Evolutionary conservation across 2,888 invertebrate species (phyloP).

Genomic region (Steinernema hermaphroditum): DNA sequence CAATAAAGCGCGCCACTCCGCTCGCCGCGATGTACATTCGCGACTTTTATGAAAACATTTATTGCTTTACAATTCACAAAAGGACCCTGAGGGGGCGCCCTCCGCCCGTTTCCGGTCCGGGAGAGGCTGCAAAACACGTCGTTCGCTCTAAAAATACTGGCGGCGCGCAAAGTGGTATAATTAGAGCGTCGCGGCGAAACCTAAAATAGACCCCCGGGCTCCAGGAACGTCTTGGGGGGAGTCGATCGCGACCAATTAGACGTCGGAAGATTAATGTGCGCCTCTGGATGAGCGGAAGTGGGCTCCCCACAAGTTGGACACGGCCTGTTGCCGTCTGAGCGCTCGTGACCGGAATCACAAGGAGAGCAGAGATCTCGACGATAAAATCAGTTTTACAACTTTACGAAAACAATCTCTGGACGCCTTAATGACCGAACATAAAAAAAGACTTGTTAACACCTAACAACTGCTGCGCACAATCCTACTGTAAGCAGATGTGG

Average conservation of each 20-base stretch:
- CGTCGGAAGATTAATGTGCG: not conserved
- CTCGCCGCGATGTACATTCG: conserved; percentile 2
- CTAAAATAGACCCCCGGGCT: conserved; percentile 12
- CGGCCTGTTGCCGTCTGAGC: too few relatives aligned
- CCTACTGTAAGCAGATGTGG: too few relatives aligned
- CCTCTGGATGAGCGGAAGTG: not conserved
- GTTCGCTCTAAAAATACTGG: conserved; percentile 5
- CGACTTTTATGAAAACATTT: conserved; percentile 31
- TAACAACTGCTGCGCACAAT: too few relatives aligned
- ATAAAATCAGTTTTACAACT: too few relatives aligned
- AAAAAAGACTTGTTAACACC: too few relatives aligned
- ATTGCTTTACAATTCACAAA: conserved; percentile 27
- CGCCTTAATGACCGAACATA: too few relatives aligned
- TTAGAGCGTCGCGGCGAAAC: not conserved
- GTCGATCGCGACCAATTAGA: not conserved
- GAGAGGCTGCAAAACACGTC: conserved; percentile 3
- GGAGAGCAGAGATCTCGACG: too few relatives aligned
- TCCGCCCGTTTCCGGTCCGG: conserved; percentile 23
- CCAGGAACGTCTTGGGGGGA: not conserved
- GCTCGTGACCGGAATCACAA: too few relatives aligned
- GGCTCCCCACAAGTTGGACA: too few relatives aligned
- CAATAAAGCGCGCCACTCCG: not conserved
- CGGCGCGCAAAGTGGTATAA: conserved; percentile 18
- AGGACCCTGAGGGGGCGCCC: not conserved
- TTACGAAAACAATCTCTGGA: too few relatives aligned